Percentiles rank a stretch among this genome's conserved stretches.
Conservation (phyloP, 1,140 invertebrate genomes). For the Asobara japonica region DNA sequence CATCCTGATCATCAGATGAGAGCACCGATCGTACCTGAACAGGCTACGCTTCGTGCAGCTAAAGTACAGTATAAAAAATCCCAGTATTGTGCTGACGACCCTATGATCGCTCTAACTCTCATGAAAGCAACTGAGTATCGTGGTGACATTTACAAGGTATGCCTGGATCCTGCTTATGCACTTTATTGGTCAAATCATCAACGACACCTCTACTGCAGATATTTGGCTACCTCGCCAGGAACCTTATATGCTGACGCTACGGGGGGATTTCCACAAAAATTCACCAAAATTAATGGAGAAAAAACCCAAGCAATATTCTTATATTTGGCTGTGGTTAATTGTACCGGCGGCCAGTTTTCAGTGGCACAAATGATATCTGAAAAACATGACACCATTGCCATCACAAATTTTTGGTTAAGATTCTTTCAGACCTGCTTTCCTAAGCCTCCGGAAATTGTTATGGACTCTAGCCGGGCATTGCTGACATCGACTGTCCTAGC, state of each 20-base stretch:
- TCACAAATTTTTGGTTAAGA: background rate
- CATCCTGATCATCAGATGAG: background rate
- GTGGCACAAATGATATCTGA: constrained; percentile 8
- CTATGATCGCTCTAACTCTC: background rate
- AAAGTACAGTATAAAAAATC: background rate
- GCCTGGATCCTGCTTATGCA: background rate
- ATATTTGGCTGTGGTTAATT: background rate
- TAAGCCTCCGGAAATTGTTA: constrained; percentile 11
- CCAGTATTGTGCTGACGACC: background rate
- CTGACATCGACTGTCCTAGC: constrained; percentile 18
- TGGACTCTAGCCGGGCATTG: constrained; percentile 25
- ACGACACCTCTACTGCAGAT: background rate
- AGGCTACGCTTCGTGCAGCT: background rate
- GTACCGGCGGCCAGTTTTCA: background rate
- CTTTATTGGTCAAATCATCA: background rate
- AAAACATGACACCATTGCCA: background rate
- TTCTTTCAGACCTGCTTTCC: background rate
- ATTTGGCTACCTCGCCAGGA: background rate
- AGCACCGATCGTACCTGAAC: background rate
- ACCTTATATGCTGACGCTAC: background rate
- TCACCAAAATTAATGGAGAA: background rate
- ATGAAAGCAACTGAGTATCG: background rate
- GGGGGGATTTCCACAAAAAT: background rate
- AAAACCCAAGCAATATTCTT: background rate
- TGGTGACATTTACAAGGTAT: background rate